A percentile compares a stretch with the other conserved stretches of the same genome.
phyloP scores from a whole-genome alignment of 2,797 vertebrate species.

The Cyprinella venusta region DNA sequence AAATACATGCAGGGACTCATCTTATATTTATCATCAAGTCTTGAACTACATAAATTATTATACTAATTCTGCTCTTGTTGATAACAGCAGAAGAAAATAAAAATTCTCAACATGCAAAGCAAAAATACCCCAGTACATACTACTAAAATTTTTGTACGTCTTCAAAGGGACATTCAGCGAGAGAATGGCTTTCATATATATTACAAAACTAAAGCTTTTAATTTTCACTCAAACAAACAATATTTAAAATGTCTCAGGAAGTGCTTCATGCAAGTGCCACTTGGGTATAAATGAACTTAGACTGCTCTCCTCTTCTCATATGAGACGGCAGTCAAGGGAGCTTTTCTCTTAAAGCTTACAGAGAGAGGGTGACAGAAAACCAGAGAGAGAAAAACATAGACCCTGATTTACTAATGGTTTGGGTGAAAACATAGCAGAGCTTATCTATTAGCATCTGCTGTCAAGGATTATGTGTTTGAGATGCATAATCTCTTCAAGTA shows the following conservation, averaged over 20 bases:
- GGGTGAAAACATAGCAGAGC: neutral
- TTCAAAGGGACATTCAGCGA: conserved; percentile 5
- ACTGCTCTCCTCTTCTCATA: conserved; percentile 22
- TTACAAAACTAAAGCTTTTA: conserved; percentile 37
- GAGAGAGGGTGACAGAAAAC: conserved; percentile 16
- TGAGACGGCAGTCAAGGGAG: conserved; percentile 21
- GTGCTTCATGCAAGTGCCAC: conserved; percentile 53
- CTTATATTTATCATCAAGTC: neutral
- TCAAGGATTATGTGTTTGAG: neutral
- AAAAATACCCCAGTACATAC: conserved; percentile 8
- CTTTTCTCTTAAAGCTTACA: conserved; percentile 27
- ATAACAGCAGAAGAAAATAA: neutral
- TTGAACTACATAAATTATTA: conserved; percentile 5
- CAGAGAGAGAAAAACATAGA: neutral
- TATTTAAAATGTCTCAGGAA: conserved; percentile 50
- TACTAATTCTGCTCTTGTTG: conserved; percentile 4
- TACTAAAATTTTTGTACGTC: neutral
- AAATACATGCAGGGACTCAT: neutral
- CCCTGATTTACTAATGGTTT: neutral
- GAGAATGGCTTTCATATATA: neutral
- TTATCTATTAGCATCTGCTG: neutral
- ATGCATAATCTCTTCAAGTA: too few species aligned
- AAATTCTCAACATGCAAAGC: conserved; percentile 22
- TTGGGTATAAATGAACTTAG: conserved; percentile 53
- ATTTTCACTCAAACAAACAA: conserved; percentile 39